Percentiles rank a stretch among this genome's conserved stretches.
phyloP scores from a whole-genome alignment of 2,888 invertebrate species.

The Pimpla rufipes region DNA sequence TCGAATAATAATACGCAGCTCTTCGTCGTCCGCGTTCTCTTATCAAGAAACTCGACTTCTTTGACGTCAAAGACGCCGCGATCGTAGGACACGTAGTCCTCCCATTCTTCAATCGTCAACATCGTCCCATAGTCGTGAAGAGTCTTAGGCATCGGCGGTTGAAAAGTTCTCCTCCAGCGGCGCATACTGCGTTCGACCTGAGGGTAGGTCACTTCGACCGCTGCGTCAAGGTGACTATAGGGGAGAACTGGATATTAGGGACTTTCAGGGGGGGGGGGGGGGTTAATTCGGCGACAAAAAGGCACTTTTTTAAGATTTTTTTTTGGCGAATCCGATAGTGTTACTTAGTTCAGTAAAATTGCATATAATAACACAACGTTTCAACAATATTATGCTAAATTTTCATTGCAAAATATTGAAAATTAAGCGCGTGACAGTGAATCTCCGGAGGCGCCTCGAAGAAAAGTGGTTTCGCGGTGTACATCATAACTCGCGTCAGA shows the following conservation, averaged over 20 bases:
- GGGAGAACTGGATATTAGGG: not conserved
- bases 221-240: not conserved
- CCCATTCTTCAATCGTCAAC: not conserved
- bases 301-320: not conserved
- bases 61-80: not conserved
- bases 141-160: not conserved
- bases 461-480: too few relatives aligned
- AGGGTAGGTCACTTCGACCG: not conserved
- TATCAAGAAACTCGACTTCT: not conserved
- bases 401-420: too few relatives aligned
- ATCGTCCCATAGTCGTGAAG: not conserved
- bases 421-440: too few relatives aligned
- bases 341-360: too few relatives aligned
- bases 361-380: too few relatives aligned
- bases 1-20: conserved; percentile 5
- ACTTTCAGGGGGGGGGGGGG: too few relatives aligned
- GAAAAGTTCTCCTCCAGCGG: not conserved
- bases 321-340: not conserved
- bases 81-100: not conserved
- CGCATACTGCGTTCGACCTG: not conserved
- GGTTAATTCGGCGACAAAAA: not conserved
- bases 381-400: too few relatives aligned
- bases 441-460: too few relatives aligned
- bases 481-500: too few relatives aligned
- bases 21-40: not conserved